Conservation (phyloP, 2,113 vertebrate species). For the Condylura cristata region DNA sequence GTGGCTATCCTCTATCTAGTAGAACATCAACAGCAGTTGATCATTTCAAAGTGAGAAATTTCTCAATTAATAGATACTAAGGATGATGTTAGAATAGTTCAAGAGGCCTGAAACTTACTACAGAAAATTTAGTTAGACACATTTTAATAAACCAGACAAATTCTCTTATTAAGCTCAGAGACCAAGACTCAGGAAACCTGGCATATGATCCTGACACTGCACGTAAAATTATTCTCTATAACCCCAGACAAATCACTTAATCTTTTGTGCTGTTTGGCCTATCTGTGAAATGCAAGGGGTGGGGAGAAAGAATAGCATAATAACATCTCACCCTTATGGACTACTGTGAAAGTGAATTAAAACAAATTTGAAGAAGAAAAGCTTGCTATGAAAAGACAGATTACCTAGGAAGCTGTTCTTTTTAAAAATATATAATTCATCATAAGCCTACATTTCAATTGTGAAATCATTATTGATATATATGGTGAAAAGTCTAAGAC, state of each 20-base stretch:
- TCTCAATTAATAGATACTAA: constrained; percentile 2
- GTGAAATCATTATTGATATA: background rate
- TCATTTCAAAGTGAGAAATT: constrained; percentile 16
- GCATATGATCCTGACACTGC: background rate
- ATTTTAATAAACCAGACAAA: background rate
- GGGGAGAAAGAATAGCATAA: constrained; percentile 17
- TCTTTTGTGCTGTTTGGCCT: constrained; percentile 26
- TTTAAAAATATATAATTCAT: background rate
- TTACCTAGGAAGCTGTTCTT: background rate
- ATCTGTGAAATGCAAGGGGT: background rate
- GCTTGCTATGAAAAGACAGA: background rate
- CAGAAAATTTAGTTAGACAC: background rate
- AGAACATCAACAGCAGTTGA: constrained; percentile 13
- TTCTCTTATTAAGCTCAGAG: constrained; percentile 1
- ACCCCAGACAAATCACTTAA: background rate
- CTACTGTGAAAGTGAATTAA: constrained; percentile 41
- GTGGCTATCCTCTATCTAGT: background rate
- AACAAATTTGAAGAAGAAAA: constrained; percentile 40
- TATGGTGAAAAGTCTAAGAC: background rate
- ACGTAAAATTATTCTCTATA: background rate
- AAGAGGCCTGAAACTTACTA: background rate
- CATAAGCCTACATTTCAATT: background rate
- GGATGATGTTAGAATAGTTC: background rate
- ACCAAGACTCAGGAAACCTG: background rate
- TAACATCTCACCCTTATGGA: constrained; percentile 1